A percentile compares a stretch with the other conserved stretches of the same genome.
These are phyloP conservation scores for Mechanitis mazaeus DNA, from an alignment of 2,888 invertebrate genomes.

Conservation along the genomic window DNA sequence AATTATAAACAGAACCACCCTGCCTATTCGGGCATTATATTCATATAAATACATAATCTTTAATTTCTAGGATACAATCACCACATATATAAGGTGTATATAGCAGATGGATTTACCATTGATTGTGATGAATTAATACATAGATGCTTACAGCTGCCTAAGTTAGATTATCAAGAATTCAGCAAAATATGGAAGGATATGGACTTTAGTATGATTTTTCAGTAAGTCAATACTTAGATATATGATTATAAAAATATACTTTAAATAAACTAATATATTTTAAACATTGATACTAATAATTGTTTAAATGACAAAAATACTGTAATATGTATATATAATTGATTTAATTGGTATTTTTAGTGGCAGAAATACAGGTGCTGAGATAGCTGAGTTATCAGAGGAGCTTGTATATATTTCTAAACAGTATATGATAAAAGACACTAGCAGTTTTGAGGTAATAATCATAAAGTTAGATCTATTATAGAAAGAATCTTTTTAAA, in stretches of 20 bases:
- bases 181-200: constrained; percentile 54
- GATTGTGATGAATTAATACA: constrained; percentile 60
- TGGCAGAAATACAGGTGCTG: constrained; percentile 46
- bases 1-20: not conserved
- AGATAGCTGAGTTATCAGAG: constrained; percentile 61
- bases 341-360: constrained; percentile 31
- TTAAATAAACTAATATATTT: too few species aligned
- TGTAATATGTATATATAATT: too few species aligned
- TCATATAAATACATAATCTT: not conserved
- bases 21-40: not conserved
- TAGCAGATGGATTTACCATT: constrained; percentile 60
- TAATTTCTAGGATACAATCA: constrained; percentile 15
- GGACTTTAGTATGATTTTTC: constrained; percentile 49
- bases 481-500: not conserved
- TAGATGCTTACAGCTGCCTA: constrained; percentile 41
- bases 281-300: too few species aligned
- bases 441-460: constrained; percentile 53
- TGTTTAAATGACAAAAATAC: too few species aligned
- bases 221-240: constrained; percentile 40
- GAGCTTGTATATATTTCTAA: constrained; percentile 57
- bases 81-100: constrained; percentile 36
- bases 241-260: too few species aligned
- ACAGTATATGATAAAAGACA: constrained; percentile 50
- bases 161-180: constrained; percentile 51
- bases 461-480: not conserved